Evolutionary conservation across 2,888 invertebrate species (phyloP).

Genomic region (Athrips mouffetella): DNA sequence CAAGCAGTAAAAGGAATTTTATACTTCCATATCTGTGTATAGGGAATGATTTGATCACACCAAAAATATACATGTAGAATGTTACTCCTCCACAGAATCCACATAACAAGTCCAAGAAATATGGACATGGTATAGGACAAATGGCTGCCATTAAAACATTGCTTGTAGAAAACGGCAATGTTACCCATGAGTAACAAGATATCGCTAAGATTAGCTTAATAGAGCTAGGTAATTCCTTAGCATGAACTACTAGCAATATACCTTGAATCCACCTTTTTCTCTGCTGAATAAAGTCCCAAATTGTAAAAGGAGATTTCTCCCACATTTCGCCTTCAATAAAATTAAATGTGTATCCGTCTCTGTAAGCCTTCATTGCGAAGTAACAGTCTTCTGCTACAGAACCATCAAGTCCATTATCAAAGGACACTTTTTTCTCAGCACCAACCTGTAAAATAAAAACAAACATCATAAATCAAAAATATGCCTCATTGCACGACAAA

Average conservation of each 20-base stretch:
- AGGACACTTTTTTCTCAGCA: conserved; percentile 94
- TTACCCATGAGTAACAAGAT: conserved; percentile 97
- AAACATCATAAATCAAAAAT: no score
- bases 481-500: not conserved
- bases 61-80: conserved; percentile 98
- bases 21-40: conserved; percentile 90
- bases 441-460: conserved; percentile 81
- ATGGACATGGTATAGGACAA: conserved; percentile 92
- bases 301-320: conserved; percentile 97
- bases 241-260: conserved; percentile 92
- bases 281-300: conserved; percentile 97
- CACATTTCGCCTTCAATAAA: conserved; percentile 99
- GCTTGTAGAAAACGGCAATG: conserved; percentile 93
- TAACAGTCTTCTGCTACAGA: conserved; percentile 99
- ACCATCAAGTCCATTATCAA: conserved; percentile 97
- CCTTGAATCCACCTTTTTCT: conserved; percentile 97
- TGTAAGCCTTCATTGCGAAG: conserved; percentile 96
- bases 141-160: conserved; percentile 90
- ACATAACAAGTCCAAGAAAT: conserved; percentile 89
- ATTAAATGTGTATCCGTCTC: conserved; percentile 93
- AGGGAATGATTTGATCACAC: conserved; percentile 97
- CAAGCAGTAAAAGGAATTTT: conserved; percentile 87
- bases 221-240: conserved; percentile 86
- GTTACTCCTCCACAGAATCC: conserved; percentile 96
- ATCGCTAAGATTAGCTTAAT: conserved; percentile 90